Conservation (phyloP, 1,140 invertebrate genomes). For the Protaetia brevitarsis region DNA sequence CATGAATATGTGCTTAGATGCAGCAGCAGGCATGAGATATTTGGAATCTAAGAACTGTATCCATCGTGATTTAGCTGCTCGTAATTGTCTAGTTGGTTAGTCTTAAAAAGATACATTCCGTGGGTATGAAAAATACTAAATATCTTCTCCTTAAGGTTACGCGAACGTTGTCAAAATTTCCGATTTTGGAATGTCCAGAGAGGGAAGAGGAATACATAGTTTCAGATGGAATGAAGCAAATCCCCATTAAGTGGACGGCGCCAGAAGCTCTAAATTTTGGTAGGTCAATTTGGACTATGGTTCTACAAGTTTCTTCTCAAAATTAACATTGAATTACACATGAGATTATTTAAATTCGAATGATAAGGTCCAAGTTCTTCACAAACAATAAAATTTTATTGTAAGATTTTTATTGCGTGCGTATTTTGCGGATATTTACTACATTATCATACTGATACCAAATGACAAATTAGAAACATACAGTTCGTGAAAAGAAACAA, state of each 20-base stretch:
- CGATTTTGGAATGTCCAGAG: constrained; percentile 96
- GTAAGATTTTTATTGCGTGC: no score
- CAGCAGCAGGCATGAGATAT: constrained; percentile 75
- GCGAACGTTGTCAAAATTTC: constrained; percentile 86
- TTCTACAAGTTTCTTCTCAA: no score
- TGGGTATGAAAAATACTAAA: neutral
- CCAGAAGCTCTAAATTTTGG: constrained; percentile 95
- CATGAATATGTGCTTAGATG: constrained; percentile 89
- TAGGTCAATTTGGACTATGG: no score
- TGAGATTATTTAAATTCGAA: no score
- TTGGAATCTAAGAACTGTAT: constrained; percentile 96
- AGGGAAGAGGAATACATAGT: constrained; percentile 97
- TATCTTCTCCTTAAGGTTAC: constrained; percentile 53
- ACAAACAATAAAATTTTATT: no score
- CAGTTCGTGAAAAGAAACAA: no score
- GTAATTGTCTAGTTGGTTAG: constrained; percentile 88
- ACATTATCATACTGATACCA: no score
- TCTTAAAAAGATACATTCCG: constrained; percentile 19
- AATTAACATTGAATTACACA: no score
- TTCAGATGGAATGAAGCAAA: constrained; percentile 96
- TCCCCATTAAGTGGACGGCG: constrained; percentile 97
- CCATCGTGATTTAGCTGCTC: constrained; percentile 90
- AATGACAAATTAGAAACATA: no score
- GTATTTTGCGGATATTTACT: no score
- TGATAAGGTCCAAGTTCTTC: no score